Conservation (phyloP, 2,113 vertebrate genomes). For the Verasper variegatus region DNA sequence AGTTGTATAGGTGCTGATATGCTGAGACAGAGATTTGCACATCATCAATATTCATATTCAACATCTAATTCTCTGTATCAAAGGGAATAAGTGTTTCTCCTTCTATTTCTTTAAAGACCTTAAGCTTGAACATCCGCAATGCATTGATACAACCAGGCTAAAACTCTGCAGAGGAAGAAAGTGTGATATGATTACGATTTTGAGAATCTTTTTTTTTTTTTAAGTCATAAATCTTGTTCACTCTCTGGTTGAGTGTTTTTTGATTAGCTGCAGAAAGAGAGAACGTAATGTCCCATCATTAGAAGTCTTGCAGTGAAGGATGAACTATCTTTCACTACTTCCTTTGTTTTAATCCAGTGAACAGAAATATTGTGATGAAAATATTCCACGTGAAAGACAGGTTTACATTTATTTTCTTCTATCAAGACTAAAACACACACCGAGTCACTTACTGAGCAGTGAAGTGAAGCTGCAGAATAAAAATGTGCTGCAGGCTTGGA, state of each 20-base stretch:
- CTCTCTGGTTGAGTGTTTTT: background rate
- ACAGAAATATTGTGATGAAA: conserved; percentile 7
- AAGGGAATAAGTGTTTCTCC: background rate
- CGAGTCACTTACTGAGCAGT: conserved; percentile 41
- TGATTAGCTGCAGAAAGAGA: background rate
- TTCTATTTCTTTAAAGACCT: background rate
- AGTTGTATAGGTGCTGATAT: background rate
- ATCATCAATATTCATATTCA: background rate
- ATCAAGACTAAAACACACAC: conserved; percentile 17
- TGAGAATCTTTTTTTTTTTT: background rate
- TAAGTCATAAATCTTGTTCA: background rate
- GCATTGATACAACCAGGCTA: background rate
- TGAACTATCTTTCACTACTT: background rate
- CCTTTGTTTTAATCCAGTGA: background rate
- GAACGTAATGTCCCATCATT: background rate
- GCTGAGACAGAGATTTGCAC: background rate
- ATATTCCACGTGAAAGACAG: conserved; percentile 39
- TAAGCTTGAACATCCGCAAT: background rate
- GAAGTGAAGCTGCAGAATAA: conserved; percentile 43
- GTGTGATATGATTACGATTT: background rate
- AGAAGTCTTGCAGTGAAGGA: background rate
- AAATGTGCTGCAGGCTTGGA: conserved; percentile 54
- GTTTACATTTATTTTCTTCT: conserved; percentile 8
- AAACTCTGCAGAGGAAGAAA: background rate
- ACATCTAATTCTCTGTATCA: too few species aligned